Evolutionary conservation across 2,888 invertebrate genomes (phyloP).

Genomic region (Rhagonycha lutea): DNA sequence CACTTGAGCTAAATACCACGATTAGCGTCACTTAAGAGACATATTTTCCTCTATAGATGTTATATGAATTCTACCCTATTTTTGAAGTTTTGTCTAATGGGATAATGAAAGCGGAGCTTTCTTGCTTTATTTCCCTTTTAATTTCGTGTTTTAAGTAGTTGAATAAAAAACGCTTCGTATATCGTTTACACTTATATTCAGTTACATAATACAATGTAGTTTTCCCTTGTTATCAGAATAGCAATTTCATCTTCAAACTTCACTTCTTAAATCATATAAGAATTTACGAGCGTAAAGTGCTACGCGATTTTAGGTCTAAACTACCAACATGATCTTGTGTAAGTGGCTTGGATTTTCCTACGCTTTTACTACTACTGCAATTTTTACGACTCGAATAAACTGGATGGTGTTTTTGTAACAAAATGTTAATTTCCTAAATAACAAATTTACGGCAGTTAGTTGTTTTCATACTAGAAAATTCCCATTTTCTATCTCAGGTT

Average conservation of each 20-base stretch:
- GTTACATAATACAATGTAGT: constrained; percentile 10
- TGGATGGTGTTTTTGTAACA: not conserved
- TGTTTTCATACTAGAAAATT: not conserved
- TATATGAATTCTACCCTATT: not conserved
- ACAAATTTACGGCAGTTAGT: not conserved
- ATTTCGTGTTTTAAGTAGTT: not conserved
- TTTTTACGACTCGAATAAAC: not conserved
- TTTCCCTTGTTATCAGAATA: constrained; percentile 9
- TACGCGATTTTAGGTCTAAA: constrained; percentile 10
- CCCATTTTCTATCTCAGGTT: not conserved
- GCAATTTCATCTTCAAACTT: constrained; percentile 18
- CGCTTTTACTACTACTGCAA: not conserved
- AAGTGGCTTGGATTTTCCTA: not conserved
- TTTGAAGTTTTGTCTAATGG: not conserved
- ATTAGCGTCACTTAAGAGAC: constrained; percentile 11
- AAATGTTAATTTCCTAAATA: not conserved
- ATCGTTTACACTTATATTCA: not conserved
- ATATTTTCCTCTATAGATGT: not conserved
- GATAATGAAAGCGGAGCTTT: not conserved
- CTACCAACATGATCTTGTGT: constrained; percentile 1
- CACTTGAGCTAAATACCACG: constrained; percentile 13
- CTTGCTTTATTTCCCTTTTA: not conserved
- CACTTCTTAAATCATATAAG: constrained; percentile 21
- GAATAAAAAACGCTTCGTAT: not conserved
- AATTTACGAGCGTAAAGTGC: constrained; percentile 23